Evolutionary conservation across 2,888 invertebrate species (phyloP), one percentile per base, ranked within the genome.

Genomic region (Graphium colonna): DNA sequence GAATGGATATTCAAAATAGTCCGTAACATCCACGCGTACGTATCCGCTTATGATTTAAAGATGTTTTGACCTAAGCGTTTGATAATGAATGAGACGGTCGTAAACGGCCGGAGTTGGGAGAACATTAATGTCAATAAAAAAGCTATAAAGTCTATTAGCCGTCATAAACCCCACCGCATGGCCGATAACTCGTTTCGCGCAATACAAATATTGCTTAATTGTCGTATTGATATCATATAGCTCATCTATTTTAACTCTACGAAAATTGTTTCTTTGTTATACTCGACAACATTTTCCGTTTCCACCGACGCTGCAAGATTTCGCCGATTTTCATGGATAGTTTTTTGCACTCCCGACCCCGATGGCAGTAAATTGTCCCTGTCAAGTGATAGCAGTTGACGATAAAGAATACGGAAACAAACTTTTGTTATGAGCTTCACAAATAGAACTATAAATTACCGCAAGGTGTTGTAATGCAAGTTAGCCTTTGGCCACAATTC

Each of bases 41-140:
- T 78, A 73, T 73, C 69, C 69, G 70, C 71, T 67, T 77, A 82
- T 86, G 84, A 87, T 89, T 87, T 86, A 87, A 76, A 78, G 73
- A 79, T 80, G 82, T 79, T 82, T 72, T 79, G 86, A 86, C 86
- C 88, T 82, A 76, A 71, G 74, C 75, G 80, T 85, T 87, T 80
- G 84, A 82, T 89, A 87, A 87, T 86, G 85, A 88, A 88, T 79
- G 87, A 86, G 86, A 59, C 71, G 82, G 75, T 84, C 80, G 81
- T 87, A 86, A 88, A 85, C 84, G 87, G 21, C 64, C 68, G 75
- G 79, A 84, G 77, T 84, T 78, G 80, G 79, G 79, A 80, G 87
- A 81, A 85, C 88, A 89, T 88, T 86, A 87, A 83, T 82, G 86
- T 87, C 88, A 89, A 89, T 89, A 88, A 88, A 89, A 87, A 85